These are phyloP conservation scores for Pseudachorutes palmiensis DNA, from an alignment of 1,140 invertebrate species.

Conservation along the genomic window DNA sequence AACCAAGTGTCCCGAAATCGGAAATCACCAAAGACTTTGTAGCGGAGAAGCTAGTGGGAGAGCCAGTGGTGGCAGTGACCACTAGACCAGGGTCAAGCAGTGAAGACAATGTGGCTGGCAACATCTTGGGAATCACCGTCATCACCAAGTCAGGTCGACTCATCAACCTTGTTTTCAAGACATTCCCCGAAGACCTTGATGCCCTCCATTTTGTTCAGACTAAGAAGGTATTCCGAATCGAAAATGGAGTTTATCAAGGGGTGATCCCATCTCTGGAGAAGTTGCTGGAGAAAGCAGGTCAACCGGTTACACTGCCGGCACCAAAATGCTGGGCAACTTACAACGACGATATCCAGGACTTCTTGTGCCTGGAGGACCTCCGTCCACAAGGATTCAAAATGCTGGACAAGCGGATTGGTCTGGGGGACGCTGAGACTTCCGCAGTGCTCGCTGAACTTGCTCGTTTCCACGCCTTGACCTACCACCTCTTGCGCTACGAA, in stretches of 20 bases:
- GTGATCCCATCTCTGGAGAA: background rate
- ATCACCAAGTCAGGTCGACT: conserved; percentile 2
- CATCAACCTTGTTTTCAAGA: conserved; percentile 21
- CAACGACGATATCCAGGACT: conserved; percentile 30
- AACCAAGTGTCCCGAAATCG: too few relatives aligned
- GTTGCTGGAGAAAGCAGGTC: background rate
- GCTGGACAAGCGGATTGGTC: conserved; percentile 22
- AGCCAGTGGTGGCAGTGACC: conserved; percentile 13
- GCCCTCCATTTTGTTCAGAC: background rate
- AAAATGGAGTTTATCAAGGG: background rate
- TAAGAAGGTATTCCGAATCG: conserved; percentile 7
- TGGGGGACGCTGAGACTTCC: conserved; percentile 18
- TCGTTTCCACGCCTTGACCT: conserved; percentile 28
- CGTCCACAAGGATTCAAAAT: conserved; percentile 28
- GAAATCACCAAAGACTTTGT: background rate
- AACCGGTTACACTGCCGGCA: background rate
- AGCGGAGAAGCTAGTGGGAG: background rate
- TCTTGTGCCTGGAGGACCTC: conserved; percentile 28
- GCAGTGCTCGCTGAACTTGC: conserved; percentile 24
- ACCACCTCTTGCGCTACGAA: conserved; percentile 10
- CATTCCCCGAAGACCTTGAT: conserved; percentile 1
- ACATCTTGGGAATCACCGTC: conserved; percentile 16
- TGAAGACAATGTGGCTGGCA: conserved; percentile 22
- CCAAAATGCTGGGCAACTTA: conserved; percentile 25
- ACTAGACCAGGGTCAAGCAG: conserved; percentile 9